Percentiles rank a stretch among this genome's conserved stretches.
Conservation (phyloP, 2,113 vertebrate genomes). For the Clupea harengus region DNA sequence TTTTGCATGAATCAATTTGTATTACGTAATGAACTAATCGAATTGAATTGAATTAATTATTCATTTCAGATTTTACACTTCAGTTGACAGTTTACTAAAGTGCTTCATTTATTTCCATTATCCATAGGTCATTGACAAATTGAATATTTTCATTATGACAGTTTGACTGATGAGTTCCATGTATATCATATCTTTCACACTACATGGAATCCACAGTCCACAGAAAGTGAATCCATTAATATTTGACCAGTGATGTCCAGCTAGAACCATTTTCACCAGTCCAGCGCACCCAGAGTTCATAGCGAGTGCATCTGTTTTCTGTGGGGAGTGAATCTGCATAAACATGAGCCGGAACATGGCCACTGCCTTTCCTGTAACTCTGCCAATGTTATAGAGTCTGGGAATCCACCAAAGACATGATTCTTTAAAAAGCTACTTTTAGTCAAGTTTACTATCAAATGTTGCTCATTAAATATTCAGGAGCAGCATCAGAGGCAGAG, state of each 20-base stretch:
- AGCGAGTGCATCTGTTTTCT: background rate
- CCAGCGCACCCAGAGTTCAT: background rate
- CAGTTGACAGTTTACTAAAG: background rate
- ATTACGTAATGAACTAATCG: background rate
- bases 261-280: background rate
- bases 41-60: background rate
- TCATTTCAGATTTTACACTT: background rate
- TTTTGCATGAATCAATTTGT: background rate
- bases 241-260: background rate
- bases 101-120: background rate
- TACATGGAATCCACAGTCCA: background rate
- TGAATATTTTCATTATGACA: background rate
- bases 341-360: background rate
- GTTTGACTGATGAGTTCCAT: background rate
- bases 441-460: slow-evolving; percentile 19
- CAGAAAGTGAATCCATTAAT: background rate
- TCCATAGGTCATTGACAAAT: background rate
- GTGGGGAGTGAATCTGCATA: background rate
- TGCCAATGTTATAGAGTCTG: background rate
- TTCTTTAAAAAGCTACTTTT: slow-evolving; percentile 15
- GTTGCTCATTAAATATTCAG: slow-evolving; percentile 1
- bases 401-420: background rate
- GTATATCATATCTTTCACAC: background rate
- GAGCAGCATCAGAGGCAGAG: background rate
- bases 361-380: background rate